phyloP scores from a whole-genome alignment of 2,113 vertebrate genomes.

The Megaceryle maxima region DNA sequence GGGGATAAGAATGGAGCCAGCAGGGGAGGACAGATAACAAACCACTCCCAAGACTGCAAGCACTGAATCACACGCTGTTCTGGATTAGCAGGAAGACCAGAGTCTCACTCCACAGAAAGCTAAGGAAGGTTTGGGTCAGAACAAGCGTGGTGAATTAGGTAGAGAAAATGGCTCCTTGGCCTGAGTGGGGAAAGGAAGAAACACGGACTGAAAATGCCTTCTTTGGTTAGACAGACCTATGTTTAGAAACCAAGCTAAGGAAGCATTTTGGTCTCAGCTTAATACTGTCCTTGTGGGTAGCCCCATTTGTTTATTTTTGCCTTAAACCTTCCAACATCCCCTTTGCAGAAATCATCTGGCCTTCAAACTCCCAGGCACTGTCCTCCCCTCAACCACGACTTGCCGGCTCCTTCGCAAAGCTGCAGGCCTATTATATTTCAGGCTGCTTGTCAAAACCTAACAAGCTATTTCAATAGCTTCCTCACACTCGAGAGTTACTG shows the following conservation, averaged over 20 bases:
- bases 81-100: background rate
- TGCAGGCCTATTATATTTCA: constrained; percentile 21
- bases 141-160: background rate
- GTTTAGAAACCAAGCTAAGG: constrained; percentile 10
- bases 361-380: background rate
- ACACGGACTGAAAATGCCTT: constrained; percentile 8
- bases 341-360: constrained; percentile 30
- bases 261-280: background rate
- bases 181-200: background rate
- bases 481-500: constrained; percentile 25
- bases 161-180: constrained; percentile 2
- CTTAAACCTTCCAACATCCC: constrained; percentile 21
- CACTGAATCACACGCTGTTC: background rate
- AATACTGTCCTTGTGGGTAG: constrained; percentile 11
- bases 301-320: constrained; percentile 26
- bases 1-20: background rate
- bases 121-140: background rate
- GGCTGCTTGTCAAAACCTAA: constrained; percentile 32
- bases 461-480: constrained; percentile 45
- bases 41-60: background rate
- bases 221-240: background rate
- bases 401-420: background rate
- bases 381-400: background rate
- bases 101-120: background rate
- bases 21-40: background rate